Base-by-base conservation (phyloP, 1,140 invertebrate genomes). In the Nautilus pompilius region DNA sequence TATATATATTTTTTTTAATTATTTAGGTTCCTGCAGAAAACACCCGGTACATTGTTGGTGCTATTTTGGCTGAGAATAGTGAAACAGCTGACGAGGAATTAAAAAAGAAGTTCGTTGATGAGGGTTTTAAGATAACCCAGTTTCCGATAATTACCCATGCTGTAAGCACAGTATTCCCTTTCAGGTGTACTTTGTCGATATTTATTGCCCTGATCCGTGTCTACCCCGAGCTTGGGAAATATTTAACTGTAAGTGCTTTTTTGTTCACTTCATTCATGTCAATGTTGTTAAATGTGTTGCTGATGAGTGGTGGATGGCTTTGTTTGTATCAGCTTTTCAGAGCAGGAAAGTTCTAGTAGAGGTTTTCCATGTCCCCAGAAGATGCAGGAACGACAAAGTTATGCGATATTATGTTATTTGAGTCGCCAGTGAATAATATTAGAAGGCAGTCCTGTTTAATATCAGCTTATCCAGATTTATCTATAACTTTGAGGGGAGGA, bases 91-190 rank as follows among this genome's bases (percentile, higher is more conserved):
- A 76, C 58, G 67, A 69, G 60, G 36, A 72, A 28, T 15, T 72
- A 33, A 56, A 68, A 62, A 55, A 67, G 54, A 60, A 71, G 49
- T 67, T 76, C 20, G 67, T 57, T 58, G 71, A 66, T 10, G 63
- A 82, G 46, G 81, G 81, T 5, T 85, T 74, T 62, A 78, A 80
- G 63, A 73, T 82, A 33, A 60, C 72, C n/a, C 73, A 71, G 20
- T 75, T 85, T 29, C 84, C 84, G 24, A 59, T 67, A 34, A 81
- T 83, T 13, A 78, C 78, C 20, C 72, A 83, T 71, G 82, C 76
- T 29, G 82, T 85, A 2, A 77, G 74, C 57, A 77, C 79, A n/a
- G 66, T 61, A 24, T 85, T 85, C 66, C 84, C 84, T 17, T 83
- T 77, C 67, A 79, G 69, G 46, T 80, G 74, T 45, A 77, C 79